Conservation (phyloP, 2,888 invertebrate species). For the Phlogophora meticulosa region DNA sequence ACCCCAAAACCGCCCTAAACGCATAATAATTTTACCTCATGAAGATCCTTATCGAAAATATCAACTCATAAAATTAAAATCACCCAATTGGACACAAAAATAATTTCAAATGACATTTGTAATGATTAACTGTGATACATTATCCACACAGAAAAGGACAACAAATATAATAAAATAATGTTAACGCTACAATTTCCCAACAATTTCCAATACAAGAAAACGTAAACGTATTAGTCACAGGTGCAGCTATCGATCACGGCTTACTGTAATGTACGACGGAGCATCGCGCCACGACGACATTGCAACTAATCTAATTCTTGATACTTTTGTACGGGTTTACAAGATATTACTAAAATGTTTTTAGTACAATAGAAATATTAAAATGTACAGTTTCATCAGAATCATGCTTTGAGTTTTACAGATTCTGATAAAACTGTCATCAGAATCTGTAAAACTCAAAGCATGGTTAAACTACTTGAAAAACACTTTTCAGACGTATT, state of each 20-base stretch:
- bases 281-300: slow-evolving; percentile 25
- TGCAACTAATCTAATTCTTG: slow-evolving; percentile 40
- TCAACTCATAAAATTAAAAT: too few relatives aligned
- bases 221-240: slow-evolving; percentile 62
- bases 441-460: background rate
- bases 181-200: slow-evolving; percentile 11
- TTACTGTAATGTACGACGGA: slow-evolving; percentile 55
- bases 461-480: background rate
- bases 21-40: too few relatives aligned
- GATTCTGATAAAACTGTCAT: too few relatives aligned
- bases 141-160: background rate
- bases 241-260: slow-evolving; percentile 64
- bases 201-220: slow-evolving; percentile 24
- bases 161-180: slow-evolving; percentile 9
- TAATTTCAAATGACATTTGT: too few relatives aligned
- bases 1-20: too few relatives aligned
- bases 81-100: too few relatives aligned
- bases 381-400: too few relatives aligned
- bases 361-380: too few relatives aligned
- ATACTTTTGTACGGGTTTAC: slow-evolving; percentile 17
- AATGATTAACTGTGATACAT: too few relatives aligned
- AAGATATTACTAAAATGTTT: slow-evolving; percentile 1
- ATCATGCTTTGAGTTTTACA: too few relatives aligned
- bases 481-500: background rate
- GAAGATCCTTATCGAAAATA: too few relatives aligned